A percentile compares a stretch with the other conserved stretches of the same genome.
Conservation (phyloP, 2,888 invertebrate species). For the Mesorhabditis sp. region DNA sequence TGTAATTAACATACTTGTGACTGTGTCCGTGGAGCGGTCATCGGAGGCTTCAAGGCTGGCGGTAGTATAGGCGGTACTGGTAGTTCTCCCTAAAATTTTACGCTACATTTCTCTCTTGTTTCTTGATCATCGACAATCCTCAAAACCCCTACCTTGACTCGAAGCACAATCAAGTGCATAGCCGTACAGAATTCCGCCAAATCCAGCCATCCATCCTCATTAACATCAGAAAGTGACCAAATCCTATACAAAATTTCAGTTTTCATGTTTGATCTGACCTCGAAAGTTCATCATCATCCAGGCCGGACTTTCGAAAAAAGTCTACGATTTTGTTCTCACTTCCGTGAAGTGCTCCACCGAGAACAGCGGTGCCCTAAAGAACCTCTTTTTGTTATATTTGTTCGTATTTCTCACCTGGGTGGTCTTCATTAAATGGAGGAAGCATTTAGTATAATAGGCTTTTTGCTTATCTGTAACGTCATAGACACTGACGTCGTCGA, state of each 20-base stretch:
- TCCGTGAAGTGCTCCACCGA: slow-evolving; percentile 47
- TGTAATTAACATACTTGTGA: neutral
- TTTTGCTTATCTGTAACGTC: slow-evolving; percentile 49
- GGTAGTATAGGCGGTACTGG: slow-evolving; percentile 47
- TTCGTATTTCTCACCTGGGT: slow-evolving; percentile 22
- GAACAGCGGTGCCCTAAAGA: slow-evolving; percentile 27
- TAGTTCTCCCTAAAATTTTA: slow-evolving; percentile 28
- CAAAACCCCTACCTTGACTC: slow-evolving; percentile 41
- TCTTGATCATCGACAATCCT: neutral
- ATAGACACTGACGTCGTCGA: slow-evolving; percentile 27
- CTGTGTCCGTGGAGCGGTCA: slow-evolving; percentile 22
- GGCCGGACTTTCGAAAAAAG: slow-evolving; percentile 49
- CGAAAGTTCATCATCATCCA: slow-evolving; percentile 42
- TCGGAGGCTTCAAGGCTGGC: slow-evolving; percentile 23
- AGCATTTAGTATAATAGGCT: slow-evolving; percentile 54
- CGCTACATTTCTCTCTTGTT: neutral
- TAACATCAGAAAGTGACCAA: slow-evolving; percentile 57
- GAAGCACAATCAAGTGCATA: slow-evolving; percentile 57
- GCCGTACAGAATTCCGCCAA: slow-evolving; percentile 53
- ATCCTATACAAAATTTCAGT: slow-evolving; percentile 22
- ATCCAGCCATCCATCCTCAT: slow-evolving; percentile 57
- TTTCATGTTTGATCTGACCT: slow-evolving; percentile 23
- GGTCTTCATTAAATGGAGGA: slow-evolving; percentile 42
- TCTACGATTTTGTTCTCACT: slow-evolving; percentile 46
- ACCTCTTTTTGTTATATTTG: neutral